phyloP scores from a whole-genome alignment of 2,888 invertebrate species.

The Biston stratarius region DNA sequence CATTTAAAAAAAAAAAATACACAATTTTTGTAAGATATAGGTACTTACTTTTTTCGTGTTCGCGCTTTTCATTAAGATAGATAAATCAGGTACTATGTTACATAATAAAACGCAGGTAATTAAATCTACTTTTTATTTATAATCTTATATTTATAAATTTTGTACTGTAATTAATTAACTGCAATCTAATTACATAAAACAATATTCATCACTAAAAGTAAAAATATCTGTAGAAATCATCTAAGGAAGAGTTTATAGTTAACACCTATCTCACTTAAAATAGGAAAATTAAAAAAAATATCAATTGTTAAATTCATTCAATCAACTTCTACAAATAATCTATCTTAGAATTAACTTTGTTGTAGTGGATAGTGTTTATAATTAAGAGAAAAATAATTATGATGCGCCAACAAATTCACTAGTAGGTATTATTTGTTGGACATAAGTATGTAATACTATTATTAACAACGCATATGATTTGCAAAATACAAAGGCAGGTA shows the following conservation, averaged over 20 bases:
- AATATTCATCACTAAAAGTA: slow-evolving; percentile 18
- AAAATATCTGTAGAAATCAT: slow-evolving; percentile 8
- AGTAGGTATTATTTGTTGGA: no score
- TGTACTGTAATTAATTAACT: slow-evolving; percentile 22
- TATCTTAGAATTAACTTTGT: slow-evolving; percentile 8
- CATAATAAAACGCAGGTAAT: not conserved
- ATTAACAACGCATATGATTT: no score
- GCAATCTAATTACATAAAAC: slow-evolving; percentile 33
- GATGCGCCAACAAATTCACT: no score
- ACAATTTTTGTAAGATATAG: no score
- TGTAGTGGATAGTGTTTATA: not conserved
- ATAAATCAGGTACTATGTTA: no score
- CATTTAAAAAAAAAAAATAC: no score
- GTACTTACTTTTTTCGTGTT: no score
- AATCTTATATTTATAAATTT: slow-evolving; percentile 24
- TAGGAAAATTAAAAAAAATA: slow-evolving; percentile 7
- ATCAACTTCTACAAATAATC: slow-evolving; percentile 14
- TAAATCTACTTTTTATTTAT: slow-evolving; percentile 17
- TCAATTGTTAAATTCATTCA: not conserved
- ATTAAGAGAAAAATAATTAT: no score
- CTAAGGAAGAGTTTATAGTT: slow-evolving; percentile 18
- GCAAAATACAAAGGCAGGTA: not conserved
- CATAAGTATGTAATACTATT: no score
- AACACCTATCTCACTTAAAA: slow-evolving; percentile 14
- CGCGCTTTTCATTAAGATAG: no score